These are phyloP conservation scores for Cyprinodon brontotheroides DNA, from an alignment of 2,113 vertebrate species.

Conservation along the genomic window DNA sequence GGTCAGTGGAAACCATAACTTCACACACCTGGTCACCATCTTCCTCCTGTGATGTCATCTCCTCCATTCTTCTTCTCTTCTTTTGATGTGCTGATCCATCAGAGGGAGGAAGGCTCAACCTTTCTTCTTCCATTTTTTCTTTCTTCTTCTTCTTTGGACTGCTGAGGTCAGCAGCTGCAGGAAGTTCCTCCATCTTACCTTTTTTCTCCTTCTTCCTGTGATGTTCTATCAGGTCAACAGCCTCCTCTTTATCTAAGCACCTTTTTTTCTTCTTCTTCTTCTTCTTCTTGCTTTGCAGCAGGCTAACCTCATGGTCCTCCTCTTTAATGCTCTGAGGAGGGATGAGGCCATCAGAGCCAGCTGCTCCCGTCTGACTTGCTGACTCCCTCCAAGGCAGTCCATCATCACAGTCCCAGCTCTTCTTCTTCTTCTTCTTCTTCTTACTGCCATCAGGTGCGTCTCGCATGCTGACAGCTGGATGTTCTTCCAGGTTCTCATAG, in stretches of 20 bases:
- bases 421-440: background rate
- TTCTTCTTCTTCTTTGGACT: slow-evolving; percentile 18
- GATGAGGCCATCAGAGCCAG: no score
- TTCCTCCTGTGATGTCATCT: background rate
- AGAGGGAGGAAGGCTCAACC: background rate
- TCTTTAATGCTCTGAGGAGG: no score
- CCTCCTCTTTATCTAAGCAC: background rate
- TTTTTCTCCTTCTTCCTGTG: slow-evolving; percentile 18
- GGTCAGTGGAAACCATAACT: background rate
- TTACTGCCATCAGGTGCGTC: slow-evolving; percentile 13
- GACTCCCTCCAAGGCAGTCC: no score
- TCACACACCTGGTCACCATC: background rate
- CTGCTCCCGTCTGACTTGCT: no score
- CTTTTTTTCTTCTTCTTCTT: background rate
- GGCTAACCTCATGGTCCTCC: no score
- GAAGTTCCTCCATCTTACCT: slow-evolving; percentile 1
- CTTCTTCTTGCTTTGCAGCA: background rate
- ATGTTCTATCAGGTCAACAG: background rate
- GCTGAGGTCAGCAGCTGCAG: background rate
- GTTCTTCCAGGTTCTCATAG: background rate
- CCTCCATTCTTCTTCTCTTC: background rate
- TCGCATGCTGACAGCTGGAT: background rate
- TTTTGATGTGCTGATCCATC: background rate
- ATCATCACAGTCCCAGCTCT: no score
- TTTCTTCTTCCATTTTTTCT: background rate